phyloP scores from a whole-genome alignment of 2,888 invertebrate species.

The Lasioglossum malachurum region DNA sequence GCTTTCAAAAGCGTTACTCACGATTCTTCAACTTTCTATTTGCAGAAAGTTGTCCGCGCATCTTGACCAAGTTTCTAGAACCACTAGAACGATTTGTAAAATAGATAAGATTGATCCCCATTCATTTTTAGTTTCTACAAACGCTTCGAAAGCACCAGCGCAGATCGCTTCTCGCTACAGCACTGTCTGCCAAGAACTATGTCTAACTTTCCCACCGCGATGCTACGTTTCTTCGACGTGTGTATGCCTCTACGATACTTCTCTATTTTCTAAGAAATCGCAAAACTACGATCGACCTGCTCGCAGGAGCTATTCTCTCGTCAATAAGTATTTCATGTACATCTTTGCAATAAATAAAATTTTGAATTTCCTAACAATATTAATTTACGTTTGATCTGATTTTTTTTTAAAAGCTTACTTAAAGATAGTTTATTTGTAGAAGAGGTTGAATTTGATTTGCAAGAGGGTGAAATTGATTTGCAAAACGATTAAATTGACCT shows the following conservation, averaged over 20 bases:
- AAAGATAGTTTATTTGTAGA: too few relatives aligned
- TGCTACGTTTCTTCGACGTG: constrained; percentile 49
- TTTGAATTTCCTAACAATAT: too few relatives aligned
- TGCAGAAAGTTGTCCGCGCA: not conserved
- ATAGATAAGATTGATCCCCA: not conserved
- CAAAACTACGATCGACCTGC: constrained; percentile 30
- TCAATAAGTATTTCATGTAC: too few relatives aligned
- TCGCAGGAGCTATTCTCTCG: constrained; percentile 37
- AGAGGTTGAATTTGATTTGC: too few relatives aligned
- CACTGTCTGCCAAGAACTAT: constrained; percentile 53
- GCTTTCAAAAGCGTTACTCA: not conserved
- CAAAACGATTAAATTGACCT: too few relatives aligned
- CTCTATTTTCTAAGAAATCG: not conserved
- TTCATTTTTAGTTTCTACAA: not conserved
- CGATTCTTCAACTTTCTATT: not conserved
- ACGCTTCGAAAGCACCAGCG: not conserved
- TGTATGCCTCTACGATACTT: not conserved
- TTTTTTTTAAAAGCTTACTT: too few relatives aligned
- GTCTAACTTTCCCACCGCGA: constrained; percentile 36
- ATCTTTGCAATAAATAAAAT: too few relatives aligned
- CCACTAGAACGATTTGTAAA: not conserved
- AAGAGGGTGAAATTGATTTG: too few relatives aligned
- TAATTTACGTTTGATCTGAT: too few relatives aligned
- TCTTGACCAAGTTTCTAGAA: not conserved
- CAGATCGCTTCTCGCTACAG: constrained; percentile 56